These are phyloP conservation scores for Amblyjoppa fuscipennis DNA, from an alignment of 2,888 invertebrate genomes.

Conservation along the genomic window DNA sequence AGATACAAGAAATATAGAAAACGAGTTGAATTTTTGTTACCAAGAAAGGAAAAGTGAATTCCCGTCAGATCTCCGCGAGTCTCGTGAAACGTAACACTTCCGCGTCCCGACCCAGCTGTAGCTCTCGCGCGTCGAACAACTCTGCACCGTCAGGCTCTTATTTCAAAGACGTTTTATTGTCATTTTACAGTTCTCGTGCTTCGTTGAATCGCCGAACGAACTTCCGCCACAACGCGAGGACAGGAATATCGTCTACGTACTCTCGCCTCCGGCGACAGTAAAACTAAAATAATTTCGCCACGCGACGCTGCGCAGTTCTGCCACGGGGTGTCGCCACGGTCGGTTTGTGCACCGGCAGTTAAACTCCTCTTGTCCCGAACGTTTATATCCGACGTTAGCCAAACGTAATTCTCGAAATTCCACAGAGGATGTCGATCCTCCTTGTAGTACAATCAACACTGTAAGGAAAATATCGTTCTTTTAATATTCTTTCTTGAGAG, in stretches of 20 bases:
- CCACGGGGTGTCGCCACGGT: conserved; percentile 23
- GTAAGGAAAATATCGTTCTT: too few relatives aligned
- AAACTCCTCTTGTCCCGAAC: conserved; percentile 10
- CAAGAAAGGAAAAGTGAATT: neutral
- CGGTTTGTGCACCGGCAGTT: conserved; percentile 45
- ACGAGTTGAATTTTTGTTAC: neutral
- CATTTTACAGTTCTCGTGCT: conserved; percentile 71
- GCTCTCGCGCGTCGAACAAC: conserved; percentile 44
- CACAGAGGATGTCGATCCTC: neutral
- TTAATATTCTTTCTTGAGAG: too few relatives aligned
- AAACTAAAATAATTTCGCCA: conserved; percentile 62
- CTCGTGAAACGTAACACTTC: neutral
- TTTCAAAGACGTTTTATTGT: conserved; percentile 75
- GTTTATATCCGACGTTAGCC: conserved; percentile 5
- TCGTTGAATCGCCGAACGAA: conserved; percentile 53
- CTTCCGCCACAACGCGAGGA: conserved; percentile 26
- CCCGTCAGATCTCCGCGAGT: neutral
- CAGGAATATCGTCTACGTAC: conserved; percentile 48
- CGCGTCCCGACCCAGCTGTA: conserved; percentile 1
- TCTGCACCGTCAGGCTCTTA: conserved; percentile 69
- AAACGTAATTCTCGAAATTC: conserved; percentile 1
- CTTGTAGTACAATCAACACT: too few relatives aligned
- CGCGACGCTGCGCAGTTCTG: conserved; percentile 26
- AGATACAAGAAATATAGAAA: neutral
- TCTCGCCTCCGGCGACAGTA: conserved; percentile 41